Evolutionary conservation across 2,888 invertebrate genomes (phyloP), one percentile per base, ranked within the genome.

Genomic region (Xestia c-nigrum): DNA sequence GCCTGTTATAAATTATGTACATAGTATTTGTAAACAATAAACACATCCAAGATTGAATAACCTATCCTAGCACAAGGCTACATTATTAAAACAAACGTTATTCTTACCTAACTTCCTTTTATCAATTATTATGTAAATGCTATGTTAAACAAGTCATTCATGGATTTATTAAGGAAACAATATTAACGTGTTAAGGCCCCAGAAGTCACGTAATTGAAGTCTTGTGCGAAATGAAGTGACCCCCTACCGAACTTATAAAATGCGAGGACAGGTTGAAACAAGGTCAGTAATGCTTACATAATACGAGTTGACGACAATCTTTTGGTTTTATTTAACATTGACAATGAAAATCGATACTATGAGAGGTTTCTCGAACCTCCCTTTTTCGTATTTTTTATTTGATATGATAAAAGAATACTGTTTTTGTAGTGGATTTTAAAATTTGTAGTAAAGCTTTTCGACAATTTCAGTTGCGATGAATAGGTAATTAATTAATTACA

Each of bases 231-330:
- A 85, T 86, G 61, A 88, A 87, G 78, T 82, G 89, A 90, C 90
- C 91, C 90, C 91, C 89, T 86, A 89, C 80, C 81, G 16, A 75
- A 78, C 47, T 72, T 74, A 80, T 75, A 63, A 74, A 77, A 82
- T 43, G 68, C 72, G 86, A 88, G 86, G 86, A 87, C 85, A 79
- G 75, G 63, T 78, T 57, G 81, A 83, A 86, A 90, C 90, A 92
- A 94, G 94, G 93, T 90, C 90, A 88, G 85, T 80, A 76, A 74
- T 86, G 90, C 90, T 94, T 91, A 94, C 91, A 90, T 94, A 93
- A 94, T 89, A 91, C 85, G 85, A 88, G 88, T 87, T 86, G 81
- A 80, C 82, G 74, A 85, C 84, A 87, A 79, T 73, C 10, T 74
- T 81, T 84, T 86, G 79, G 88, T 85, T 86, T 72, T 86, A 83